Base-by-base conservation (phyloP, 2,888 invertebrate genomes). In the Ectemnius lituratus region DNA sequence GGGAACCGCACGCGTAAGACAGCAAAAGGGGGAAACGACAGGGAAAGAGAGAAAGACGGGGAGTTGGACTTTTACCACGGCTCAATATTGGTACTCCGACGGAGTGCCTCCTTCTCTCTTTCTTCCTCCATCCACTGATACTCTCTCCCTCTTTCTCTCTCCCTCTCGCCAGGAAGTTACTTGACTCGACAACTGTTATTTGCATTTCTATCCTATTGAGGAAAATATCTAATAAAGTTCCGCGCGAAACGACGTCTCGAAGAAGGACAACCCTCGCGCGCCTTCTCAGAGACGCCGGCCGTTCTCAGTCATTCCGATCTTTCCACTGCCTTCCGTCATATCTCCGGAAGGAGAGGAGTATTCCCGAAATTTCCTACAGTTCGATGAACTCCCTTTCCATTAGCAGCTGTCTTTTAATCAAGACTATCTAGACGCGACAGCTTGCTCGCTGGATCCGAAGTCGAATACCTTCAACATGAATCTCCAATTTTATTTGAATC, bases 181-280 rank as follows among this genome's bases (percentile, higher is more conserved):
- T 85, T 86, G 37, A 87, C 85, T 86, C 83, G 86, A 86, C 87
- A 87, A 88, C 86, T 85, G 85, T 87, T 88, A 88, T 88, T 88
- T 88, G 87, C 87, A 88, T 88, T 88, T 87, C 86, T 86, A 86
- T 87, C 85, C 84, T 84, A 87, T 88, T 88, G 88, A 87, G 84
- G 85, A 84, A 88, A 88, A 88, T 88, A 87, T 88, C 86, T 86
- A 87, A 88, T 88, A 88, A 88, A 88, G 85, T 86, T 86, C 75
- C 82, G 76, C 74, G 76, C 77, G 82, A 64, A 82, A 73, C 80
- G 84, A 62, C 78, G 81, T 73, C 79, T 78, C 73, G 76, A 70
- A 68, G 75, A 78, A 78, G 72, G 75, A 70, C 70, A 52, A 71
- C 68, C 37, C 37, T 37, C 37, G 37, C 37, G 37, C 37, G 37